Conservation (phyloP, 2,113 vertebrate genomes). For the Dipodomys ordii region DNA sequence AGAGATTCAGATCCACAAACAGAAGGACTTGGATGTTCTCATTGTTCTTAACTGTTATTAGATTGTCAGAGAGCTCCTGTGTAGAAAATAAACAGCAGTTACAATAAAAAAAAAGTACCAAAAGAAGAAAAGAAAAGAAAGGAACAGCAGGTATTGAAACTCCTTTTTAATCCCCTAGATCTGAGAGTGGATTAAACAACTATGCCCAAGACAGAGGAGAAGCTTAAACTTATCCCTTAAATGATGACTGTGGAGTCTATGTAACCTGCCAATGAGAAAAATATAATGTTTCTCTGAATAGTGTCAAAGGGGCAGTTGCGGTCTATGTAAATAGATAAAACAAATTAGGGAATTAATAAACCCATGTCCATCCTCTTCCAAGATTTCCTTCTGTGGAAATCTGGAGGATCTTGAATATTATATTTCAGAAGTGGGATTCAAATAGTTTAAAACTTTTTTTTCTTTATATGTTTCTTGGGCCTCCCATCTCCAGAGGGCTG, state of each 20-base stretch:
- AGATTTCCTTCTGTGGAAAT: background rate
- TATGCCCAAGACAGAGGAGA: background rate
- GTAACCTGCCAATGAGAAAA: background rate
- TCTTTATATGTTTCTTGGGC: background rate
- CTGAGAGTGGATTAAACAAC: background rate
- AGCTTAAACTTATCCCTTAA: background rate
- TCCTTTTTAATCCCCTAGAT: background rate
- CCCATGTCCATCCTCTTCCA: background rate
- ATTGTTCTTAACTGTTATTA: background rate
- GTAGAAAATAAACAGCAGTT: background rate
- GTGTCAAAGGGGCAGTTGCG: background rate
- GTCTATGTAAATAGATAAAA: background rate
- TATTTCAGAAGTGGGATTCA: background rate
- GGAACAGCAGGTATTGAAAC: background rate
- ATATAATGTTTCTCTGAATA: background rate
- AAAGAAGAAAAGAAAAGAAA: too few relatives aligned
- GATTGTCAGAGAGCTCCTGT: background rate
- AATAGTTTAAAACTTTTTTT: background rate
- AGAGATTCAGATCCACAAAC: background rate
- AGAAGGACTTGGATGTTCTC: background rate
- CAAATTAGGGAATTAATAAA: background rate
- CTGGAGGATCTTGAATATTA: background rate
- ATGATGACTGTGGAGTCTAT: background rate
- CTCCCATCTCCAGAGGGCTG: background rate
- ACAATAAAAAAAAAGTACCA: too few relatives aligned